Base-by-base conservation (phyloP, 2,888 invertebrate species). In the Loripinus fragilis region DNA sequence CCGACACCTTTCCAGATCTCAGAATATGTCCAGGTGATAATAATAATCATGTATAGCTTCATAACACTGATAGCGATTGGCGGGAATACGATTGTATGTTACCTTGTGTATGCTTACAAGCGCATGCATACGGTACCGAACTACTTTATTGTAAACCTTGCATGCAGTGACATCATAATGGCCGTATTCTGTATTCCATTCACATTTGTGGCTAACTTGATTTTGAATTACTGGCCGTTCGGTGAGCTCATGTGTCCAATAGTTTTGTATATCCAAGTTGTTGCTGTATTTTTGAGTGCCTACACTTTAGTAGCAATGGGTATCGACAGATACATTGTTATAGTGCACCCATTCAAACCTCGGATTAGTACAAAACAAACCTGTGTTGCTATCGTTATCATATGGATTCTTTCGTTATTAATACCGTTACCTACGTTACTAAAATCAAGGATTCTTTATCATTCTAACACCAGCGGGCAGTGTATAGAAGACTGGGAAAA, bases 261-360 rank as follows among this genome's bases (percentile, higher is more conserved):
- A 50, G 97, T 97, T 86, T 96, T 96, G 93, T 97, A 96, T 92
- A 95, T 96, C 0, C 97, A 97, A 92, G 94, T 90, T 7, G 90
- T 92, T 48, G 88, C 92, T 0, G 93, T 93, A 23, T 91, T 94
- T 77, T 96, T 97, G 74, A 97, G 97, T 91, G 97, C 97, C 0
- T 98, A 97, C 92, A 98, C 98, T 0, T 93, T 98, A 88, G 96
- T 98, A 35, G 97, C 97, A 41, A 97, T 98, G 93, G 97, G 97
- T 85, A 95, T 97, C 76, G 98, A 98, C 94, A 95, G 97, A 28
- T 98, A 97, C 91, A 96, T 97, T 93, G 97, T 97, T 65, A 97
- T 98, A 76, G 96, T 97, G 95, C 96, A 97, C 94, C 98, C 98
- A 0, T 93, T 98, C 72, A 95, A 96, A 86, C 97, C 97, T 0